A percentile compares a stretch with the other conserved stretches of the same genome.
phyloP scores from a whole-genome alignment of 1,140 invertebrate genomes.

The Teleopsis dalmanni region DNA sequence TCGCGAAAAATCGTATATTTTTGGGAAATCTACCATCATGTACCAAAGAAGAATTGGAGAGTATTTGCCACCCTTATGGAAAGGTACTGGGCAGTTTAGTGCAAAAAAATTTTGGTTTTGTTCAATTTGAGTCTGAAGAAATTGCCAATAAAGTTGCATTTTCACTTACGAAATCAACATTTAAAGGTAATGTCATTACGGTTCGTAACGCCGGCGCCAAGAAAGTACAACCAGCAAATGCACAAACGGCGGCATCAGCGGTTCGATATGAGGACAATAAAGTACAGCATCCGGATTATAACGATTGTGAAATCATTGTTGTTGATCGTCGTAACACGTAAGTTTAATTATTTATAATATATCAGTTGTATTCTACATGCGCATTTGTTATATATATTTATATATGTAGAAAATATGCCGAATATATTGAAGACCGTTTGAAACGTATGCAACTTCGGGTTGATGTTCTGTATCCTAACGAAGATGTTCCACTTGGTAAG shows the following conservation, averaged over 20 bases:
- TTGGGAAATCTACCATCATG: constrained; percentile 61
- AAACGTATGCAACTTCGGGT: constrained; percentile 73
- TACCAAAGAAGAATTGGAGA: constrained; percentile 60
- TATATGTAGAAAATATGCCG: constrained; percentile 71
- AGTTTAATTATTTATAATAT: constrained; percentile 33
- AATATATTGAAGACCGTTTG: constrained; percentile 76
- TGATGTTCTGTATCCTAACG: constrained; percentile 82
- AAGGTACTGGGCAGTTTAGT: constrained; percentile 61
- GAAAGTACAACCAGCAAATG: background rate
- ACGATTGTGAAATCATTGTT: constrained; percentile 85
- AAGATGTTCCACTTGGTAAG: constrained; percentile 71
- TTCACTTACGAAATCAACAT: constrained; percentile 58
- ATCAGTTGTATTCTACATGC: no score
- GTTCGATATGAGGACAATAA: background rate
- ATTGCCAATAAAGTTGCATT: constrained; percentile 65
- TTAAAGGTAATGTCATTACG: constrained; percentile 60
- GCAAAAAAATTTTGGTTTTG: constrained; percentile 75
- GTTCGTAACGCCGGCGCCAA: constrained; percentile 50
- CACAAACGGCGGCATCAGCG: constrained; percentile 10
- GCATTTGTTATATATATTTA: background rate
- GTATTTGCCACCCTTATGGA: constrained; percentile 67
- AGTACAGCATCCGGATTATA: constrained; percentile 49
- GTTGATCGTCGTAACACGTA: constrained; percentile 72
- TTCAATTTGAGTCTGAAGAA: constrained; percentile 71
- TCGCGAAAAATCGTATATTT: constrained; percentile 64